Base-by-base conservation (phyloP, 2,888 invertebrate species). In the Drosophila subsilvestris region DNA sequence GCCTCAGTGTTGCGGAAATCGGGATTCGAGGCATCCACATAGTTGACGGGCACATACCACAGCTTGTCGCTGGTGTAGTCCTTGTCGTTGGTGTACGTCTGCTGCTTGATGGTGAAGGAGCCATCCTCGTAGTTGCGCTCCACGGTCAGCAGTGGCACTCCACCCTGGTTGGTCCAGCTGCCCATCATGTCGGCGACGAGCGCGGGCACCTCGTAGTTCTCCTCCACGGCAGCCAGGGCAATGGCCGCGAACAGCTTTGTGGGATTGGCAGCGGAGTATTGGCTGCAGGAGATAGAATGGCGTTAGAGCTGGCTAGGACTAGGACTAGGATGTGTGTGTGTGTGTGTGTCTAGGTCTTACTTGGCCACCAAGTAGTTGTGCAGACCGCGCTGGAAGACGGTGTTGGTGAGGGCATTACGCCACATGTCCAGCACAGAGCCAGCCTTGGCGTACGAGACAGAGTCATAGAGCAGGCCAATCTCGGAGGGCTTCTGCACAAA, bases 371-470 rank as follows among this genome's bases (percentile, higher is more conserved):
- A 75, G 63, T 90, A 91, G 63, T 89, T 91, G 68, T 89, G 81
- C 9, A 91, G 76, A 48, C 91, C 91, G 8, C 72, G 74, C 37
- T 85, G 79, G 78, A 91, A 91, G n/a, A 91, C 86, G 12, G 62
- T 73, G 29, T 91, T 84, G 50, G 88, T 88, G 17, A 91, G 51
- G 0, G 91, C 91, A 63, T 89, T 59, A 32, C 89, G 88, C 90
- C 90, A 91, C 91, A 91, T 91, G 63, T 81, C 69, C n/a, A 91
- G 47, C 3, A 91, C 90, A 0, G 96, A 95, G 9, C 97, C 96
- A 14, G 97, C 96, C 94, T 98, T 98, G 43, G 95, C 95, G 89
- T 98, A 98, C 0, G 97, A 97, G 76, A 98, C 97, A 53, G 95
- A 94, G 88, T 97, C 97, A 79, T 97, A 97, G 14, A 96, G 96